Evolutionary conservation across 1,140 invertebrate species (phyloP).

Genomic region (Lethrus apterus): DNA sequence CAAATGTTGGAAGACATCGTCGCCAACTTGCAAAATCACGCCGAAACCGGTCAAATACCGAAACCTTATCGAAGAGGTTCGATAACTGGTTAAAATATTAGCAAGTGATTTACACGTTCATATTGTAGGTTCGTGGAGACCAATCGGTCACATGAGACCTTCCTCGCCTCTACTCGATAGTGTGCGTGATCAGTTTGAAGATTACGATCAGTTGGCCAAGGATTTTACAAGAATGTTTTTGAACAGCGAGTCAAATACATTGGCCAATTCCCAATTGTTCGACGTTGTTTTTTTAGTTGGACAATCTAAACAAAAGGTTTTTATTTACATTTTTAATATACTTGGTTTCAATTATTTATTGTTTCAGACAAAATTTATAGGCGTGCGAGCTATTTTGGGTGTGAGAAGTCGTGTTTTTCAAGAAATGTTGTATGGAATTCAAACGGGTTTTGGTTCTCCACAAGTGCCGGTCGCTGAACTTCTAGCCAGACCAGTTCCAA

Average conservation of each 20-base stretch:
- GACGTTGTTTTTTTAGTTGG: conserved; percentile 88
- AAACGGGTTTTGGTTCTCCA: conserved; percentile 86
- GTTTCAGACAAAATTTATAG: conserved; percentile 58
- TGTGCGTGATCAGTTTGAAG: conserved; percentile 86
- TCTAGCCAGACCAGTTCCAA: conserved; percentile 74
- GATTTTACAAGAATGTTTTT: conserved; percentile 86
- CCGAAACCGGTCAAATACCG: conserved; percentile 90
- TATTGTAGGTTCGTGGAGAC: conserved; percentile 74
- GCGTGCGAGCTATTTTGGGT: conserved; percentile 83
- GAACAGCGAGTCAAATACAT: conserved; percentile 65
- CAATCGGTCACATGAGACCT: conserved; percentile 90
- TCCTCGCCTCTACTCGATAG: conserved; percentile 87
- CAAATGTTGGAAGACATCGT: conserved; percentile 94
- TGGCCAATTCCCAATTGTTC: conserved; percentile 71
- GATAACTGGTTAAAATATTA: conserved; percentile 8
- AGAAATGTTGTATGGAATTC: conserved; percentile 93
- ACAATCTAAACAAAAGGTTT: conserved; percentile 79
- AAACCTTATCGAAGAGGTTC: conserved; percentile 82
- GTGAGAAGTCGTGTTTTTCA: conserved; percentile 83
- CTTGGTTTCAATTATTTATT: neutral
- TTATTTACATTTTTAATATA: neutral
- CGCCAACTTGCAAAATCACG: conserved; percentile 87
- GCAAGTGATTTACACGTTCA: no score
- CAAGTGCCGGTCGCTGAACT: conserved; percentile 86
- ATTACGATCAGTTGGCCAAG: conserved; percentile 87